Percentiles rank a stretch among this genome's conserved stretches.
These are phyloP conservation scores for Carollia perspicillata DNA, from an alignment of 2,113 vertebrate genomes.

Conservation along the genomic window DNA sequence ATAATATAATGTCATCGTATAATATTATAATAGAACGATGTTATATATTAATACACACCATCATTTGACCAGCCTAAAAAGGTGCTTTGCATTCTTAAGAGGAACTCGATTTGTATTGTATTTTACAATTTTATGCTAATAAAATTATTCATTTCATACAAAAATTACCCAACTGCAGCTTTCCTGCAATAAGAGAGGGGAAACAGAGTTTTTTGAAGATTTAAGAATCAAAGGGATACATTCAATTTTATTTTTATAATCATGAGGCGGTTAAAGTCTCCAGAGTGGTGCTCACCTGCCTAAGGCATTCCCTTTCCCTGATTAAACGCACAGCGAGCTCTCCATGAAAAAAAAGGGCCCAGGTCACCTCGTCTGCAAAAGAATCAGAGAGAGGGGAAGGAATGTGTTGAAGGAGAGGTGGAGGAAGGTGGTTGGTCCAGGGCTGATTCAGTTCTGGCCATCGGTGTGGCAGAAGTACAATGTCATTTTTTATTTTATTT, in stretches of 20 bases:
- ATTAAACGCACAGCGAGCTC: conserved; percentile 37
- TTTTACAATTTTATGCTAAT: conserved; percentile 21
- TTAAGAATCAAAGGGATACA: conserved; percentile 67
- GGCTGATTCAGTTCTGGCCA: background rate
- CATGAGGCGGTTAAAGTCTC: conserved; percentile 53
- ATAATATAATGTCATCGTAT: background rate
- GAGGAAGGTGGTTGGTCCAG: background rate
- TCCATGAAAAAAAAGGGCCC: background rate
- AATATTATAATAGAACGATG: background rate
- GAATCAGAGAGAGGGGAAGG: background rate
- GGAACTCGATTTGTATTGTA: background rate
- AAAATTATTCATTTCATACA: conserved; percentile 15
- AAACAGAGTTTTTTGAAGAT: conserved; percentile 36
- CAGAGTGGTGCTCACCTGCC: background rate
- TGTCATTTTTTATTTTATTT: too few species aligned
- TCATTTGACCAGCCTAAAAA: conserved; percentile 27
- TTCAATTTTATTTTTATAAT: conserved; percentile 11
- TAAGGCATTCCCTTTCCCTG: conserved; percentile 9
- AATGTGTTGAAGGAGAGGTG: background rate
- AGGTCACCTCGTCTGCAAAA: background rate
- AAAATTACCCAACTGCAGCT: background rate
- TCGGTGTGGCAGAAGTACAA: background rate
- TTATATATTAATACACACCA: background rate
- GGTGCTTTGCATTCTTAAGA: conserved; percentile 13
- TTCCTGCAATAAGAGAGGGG: background rate